Evolutionary conservation across 2,888 invertebrate species (phyloP).

Genomic region (Nephrotoma flavescens): DNA sequence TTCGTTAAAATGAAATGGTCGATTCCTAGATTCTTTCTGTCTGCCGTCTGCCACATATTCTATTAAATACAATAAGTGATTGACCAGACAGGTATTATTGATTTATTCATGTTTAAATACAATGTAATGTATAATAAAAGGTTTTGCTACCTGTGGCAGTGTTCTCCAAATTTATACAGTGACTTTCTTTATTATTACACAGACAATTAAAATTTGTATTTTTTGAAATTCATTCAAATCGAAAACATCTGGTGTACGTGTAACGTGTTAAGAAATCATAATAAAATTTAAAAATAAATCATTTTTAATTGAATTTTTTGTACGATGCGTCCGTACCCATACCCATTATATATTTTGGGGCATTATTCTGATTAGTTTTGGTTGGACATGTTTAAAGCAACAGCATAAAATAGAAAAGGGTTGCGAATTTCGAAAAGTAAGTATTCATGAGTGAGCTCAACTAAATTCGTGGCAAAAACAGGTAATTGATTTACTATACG

Average conservation of each 20-base stretch:
- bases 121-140: not conserved
- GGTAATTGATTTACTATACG: too few species aligned
- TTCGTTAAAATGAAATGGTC: not conserved
- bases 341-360: too few species aligned
- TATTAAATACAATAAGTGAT: not conserved
- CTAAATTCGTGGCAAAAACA: too few species aligned
- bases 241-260: not conserved
- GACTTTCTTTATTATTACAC: not conserved
- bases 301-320: too few species aligned
- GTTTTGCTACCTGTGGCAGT: not conserved
- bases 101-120: not conserved
- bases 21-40: not conserved
- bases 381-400: too few species aligned
- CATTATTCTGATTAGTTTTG: too few species aligned
- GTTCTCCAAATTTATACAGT: not conserved
- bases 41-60: not conserved
- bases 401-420: too few species aligned
- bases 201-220: not conserved
- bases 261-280: not conserved
- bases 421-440: too few species aligned
- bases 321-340: too few species aligned
- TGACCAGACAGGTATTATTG: not conserved
- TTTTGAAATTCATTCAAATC: not conserved
- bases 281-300: too few species aligned
- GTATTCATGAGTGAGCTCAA: too few species aligned